Percentiles rank a stretch among this genome's conserved stretches.
phyloP scores from a whole-genome alignment of 2,113 vertebrate genomes.

The Arenaria interpres region DNA sequence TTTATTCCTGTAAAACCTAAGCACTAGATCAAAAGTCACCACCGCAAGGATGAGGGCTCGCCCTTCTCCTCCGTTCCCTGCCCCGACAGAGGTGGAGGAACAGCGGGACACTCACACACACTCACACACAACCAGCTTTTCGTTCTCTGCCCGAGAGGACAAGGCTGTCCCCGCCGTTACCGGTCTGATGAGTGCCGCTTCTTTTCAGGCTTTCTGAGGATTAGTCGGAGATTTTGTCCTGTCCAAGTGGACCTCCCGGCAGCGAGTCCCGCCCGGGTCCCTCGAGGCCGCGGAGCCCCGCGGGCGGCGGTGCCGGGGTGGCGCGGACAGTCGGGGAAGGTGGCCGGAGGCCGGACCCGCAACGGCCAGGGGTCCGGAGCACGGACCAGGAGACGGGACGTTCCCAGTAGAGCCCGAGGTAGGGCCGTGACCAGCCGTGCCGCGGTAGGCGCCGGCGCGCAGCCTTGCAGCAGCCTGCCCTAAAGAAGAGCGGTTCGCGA shows the following conservation, averaged over 20 bases:
- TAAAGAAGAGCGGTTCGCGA: not conserved
- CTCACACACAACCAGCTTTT: not conserved
- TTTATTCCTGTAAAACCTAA: not conserved
- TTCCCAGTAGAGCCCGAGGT: not conserved
- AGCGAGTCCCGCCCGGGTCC: conserved; percentile 43
- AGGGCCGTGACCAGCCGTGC: not conserved
- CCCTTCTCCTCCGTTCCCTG: not conserved
- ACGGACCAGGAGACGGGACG: not conserved
- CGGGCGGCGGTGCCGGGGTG: not conserved
- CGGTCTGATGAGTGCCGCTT: conserved; percentile 35
- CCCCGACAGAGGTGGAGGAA: fast-evolving
- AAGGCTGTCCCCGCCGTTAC: conserved; percentile 75
- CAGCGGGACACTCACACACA: conserved; percentile 46
- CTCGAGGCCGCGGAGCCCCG: not conserved
- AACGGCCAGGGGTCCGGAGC: not conserved
- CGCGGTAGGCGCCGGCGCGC: not conserved
- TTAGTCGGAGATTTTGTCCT: not conserved
- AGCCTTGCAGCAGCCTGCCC: not conserved
- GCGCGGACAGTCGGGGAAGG: not conserved
- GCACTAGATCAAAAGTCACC: not conserved
- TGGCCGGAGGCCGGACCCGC: not conserved
- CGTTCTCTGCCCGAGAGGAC: conserved; percentile 69
- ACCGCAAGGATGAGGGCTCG: not conserved
- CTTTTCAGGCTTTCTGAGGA: conserved; percentile 65
- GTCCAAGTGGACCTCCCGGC: not conserved